Conservation (phyloP, 2,113 vertebrate species). For the Carettochelys insculpta region DNA sequence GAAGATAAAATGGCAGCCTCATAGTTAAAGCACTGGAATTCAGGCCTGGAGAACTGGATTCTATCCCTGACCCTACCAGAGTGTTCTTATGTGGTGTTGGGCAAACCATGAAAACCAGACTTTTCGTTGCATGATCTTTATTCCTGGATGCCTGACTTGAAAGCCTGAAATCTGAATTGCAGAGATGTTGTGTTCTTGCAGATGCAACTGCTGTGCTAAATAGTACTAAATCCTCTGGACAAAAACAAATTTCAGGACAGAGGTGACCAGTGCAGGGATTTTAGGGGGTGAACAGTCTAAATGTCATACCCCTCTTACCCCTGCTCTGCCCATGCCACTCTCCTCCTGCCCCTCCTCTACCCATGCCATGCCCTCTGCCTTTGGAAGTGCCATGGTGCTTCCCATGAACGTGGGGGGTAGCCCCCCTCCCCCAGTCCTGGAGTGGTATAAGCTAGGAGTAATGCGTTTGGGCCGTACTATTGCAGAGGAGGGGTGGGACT, state of each 20-base stretch:
- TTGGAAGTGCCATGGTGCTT: too few relatives aligned
- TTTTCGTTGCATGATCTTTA: not conserved
- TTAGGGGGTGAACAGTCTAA: too few relatives aligned
- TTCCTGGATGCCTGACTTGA: not conserved
- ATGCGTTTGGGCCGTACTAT: too few relatives aligned
- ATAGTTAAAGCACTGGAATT: not conserved
- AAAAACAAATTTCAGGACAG: not conserved
- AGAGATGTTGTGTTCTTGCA: not conserved
- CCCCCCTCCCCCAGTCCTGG: too few relatives aligned
- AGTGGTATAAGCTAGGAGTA: too few relatives aligned
- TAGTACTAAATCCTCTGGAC: not conserved
- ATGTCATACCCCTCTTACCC: too few relatives aligned
- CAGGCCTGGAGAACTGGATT: not conserved
- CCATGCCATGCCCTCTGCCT: too few relatives aligned
- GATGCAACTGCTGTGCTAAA: not conserved
- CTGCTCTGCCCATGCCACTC: too few relatives aligned
- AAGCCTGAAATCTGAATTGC: not conserved
- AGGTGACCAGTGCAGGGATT: too few relatives aligned
- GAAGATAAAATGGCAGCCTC: not conserved
- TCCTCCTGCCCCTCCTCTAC: too few relatives aligned
- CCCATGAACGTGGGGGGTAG: too few relatives aligned
- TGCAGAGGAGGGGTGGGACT: too few relatives aligned
- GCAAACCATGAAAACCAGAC: not conserved
- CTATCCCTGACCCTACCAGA: not conserved
- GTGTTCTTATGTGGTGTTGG: not conserved